A percentile compares a stretch with the other conserved stretches of the same genome.
These are phyloP conservation scores for Varanus salvator DNA, from an alignment of 2,113 vertebrate species.

Conservation along the genomic window DNA sequence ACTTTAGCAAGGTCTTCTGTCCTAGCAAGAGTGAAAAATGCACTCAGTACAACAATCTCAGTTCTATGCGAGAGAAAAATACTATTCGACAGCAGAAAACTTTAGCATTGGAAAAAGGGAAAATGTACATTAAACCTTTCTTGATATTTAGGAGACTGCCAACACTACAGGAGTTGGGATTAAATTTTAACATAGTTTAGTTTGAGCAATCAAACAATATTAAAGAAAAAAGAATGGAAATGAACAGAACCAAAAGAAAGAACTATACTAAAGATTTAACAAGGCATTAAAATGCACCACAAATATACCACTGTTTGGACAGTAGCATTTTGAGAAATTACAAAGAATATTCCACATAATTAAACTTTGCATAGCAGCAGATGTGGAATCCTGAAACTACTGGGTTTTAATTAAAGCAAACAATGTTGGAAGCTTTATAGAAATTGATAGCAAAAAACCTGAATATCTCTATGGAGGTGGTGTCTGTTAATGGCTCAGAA, in stretches of 20 bases:
- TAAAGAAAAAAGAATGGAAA: neutral
- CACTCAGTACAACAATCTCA: neutral
- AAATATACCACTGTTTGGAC: neutral
- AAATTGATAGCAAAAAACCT: neutral
- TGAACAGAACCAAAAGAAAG: neutral
- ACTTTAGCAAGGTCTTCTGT: conserved; percentile 10
- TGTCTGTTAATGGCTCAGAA: neutral
- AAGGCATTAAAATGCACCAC: neutral
- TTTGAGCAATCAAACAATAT: neutral
- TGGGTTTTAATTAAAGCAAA: neutral
- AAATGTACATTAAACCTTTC: neutral
- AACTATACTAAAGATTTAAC: neutral
- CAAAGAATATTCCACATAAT: neutral
- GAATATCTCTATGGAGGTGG: neutral
- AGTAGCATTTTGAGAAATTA: neutral
- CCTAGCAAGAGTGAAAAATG: neutral
- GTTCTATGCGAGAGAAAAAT: neutral
- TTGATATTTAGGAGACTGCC: neutral
- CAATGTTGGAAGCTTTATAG: neutral
- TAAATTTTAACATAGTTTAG: neutral
- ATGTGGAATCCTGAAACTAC: neutral
- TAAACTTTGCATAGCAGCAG: conserved; percentile 7
- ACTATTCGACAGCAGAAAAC: neutral
- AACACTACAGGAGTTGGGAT: neutral
- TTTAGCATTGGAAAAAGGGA: neutral